Evolutionary conservation across 1,140 invertebrate species (phyloP), one percentile per base, ranked within the genome.

Genomic region (Apis cerana): DNA sequence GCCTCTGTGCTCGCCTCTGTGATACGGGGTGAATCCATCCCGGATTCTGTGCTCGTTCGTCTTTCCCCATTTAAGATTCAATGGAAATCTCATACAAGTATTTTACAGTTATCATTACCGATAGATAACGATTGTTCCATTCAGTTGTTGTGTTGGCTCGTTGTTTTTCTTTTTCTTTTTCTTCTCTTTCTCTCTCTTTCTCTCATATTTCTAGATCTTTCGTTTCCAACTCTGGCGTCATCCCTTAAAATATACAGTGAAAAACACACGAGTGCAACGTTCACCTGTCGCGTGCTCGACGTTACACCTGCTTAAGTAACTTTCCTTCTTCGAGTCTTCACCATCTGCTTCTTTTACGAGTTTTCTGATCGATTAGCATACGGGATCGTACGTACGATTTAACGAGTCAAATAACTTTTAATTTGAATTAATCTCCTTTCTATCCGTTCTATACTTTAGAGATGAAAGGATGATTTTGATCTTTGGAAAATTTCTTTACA

Each of bases 261-360:
- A 48, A 74, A 62, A 78, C 58, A 76, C 80, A 62, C 71, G 75
- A 64, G 74, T 13, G 33, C 58, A 7, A 69, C 59, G 62, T 82
- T 81, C 89, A 91, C 89, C 90, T 91, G 90, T 88, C 81, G 71
- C 71, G 58, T 59, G 80, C 56, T 61, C 33, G 33, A 80, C 59
- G 68, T 23, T 86, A 86, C 90, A 91, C 90, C 90, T 91, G 90
- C 88, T 84, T 71, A 65, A 80, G 61, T 84, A 77, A 82, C 77
- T 78, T 69, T 62, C 33, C 64, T 83, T 75, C 64, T 83, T 75
- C 68, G n/a, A 12, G 23, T 61, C n/a, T 33, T 23, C 48, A 50
- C 59, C 86, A 88, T 88, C 86, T 88, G 86, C 83, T 27, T 13
- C 61, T 43, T n/a, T 59, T 48, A 0, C 75, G 72, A 69, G 54